Evolutionary conservation across 2,888 invertebrate species (phyloP), one percentile per base, ranked within the genome.

Genomic region (Ormyrus rosae): DNA sequence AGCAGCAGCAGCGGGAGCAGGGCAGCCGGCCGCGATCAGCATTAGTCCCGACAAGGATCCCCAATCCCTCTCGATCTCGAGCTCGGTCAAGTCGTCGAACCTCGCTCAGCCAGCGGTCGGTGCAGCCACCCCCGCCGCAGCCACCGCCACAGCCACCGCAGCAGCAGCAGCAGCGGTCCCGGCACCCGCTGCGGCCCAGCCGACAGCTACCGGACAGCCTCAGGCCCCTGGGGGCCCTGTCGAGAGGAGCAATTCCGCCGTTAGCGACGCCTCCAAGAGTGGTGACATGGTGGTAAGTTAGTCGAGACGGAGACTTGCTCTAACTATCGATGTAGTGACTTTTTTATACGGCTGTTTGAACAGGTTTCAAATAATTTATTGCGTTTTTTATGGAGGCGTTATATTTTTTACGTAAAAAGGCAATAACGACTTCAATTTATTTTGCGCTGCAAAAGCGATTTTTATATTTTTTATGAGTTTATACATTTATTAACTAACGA

Each of bases 191-290:
- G 83, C 84, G 46, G 83, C 84, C 69, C 71, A 84, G 78, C 34
- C 34, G 34, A 34, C 34, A 34, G 34, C 34, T 34, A 34, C 34
- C 34, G 34, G 34, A 34, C 34, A 34, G 85, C 85, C 68, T 34
- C 85, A 86, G 78, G 83, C 86, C 71, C 84, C 83, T 70, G 85
- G 87, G 81, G 86, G 87, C 78, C 86, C 86, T 53, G 83, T 89
- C 85, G 90, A 90, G 84, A 88, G 89, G 83, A 89, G 89, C 85
- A 94, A 95, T 83, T 94, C 95, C 79, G 94, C 94, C 81, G 93
- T 94, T 85, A 95, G 93, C 89, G 94, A 93, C 91, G 92, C 93
- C 83, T 94, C 94, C 81, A 94, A 94, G 91, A 93, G 93, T 84
- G 93, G 93, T 84, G 94, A 94, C 87, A 95, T 95, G 92, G 92